Percentiles rank a stretch among this genome's conserved stretches.
These are phyloP conservation scores for Aphelocoma californica DNA, from an alignment of 2,797 vertebrate genomes.

Conservation along the genomic window DNA sequence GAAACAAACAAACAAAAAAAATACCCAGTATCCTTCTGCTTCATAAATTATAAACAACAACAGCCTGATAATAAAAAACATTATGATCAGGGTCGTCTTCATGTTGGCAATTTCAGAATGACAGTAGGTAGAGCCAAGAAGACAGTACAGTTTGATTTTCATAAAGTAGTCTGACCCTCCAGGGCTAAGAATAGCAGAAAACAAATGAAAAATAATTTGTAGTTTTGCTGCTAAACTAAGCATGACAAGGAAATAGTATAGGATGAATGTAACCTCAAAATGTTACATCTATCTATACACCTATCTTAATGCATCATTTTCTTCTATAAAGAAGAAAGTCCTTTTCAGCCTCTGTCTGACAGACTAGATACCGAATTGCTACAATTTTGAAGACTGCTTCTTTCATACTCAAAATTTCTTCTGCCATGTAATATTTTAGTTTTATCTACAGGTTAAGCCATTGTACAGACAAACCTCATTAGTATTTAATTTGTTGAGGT, in stretches of 20 bases:
- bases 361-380: background rate
- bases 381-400: background rate
- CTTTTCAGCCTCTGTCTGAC: background rate
- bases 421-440: background rate
- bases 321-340: background rate
- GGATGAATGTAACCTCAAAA: conserved; percentile 11
- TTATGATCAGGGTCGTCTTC: background rate
- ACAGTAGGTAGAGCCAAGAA: background rate
- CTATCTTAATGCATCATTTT: background rate
- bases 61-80: background rate
- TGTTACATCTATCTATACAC: background rate
- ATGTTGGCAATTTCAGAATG: background rate
- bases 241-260: conserved; percentile 32
- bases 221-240: conserved; percentile 44
- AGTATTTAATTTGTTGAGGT: background rate
- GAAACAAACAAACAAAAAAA: background rate
- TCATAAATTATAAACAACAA: conserved; percentile 63
- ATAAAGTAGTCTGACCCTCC: background rate
- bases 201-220: conserved; percentile 32
- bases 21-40: background rate
- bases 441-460: background rate
- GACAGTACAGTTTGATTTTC: background rate
- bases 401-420: background rate
- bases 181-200: conserved; percentile 7
- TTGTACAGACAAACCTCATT: background rate